phyloP scores from a whole-genome alignment of 2,797 vertebrate genomes.

The Tinamus major region DNA sequence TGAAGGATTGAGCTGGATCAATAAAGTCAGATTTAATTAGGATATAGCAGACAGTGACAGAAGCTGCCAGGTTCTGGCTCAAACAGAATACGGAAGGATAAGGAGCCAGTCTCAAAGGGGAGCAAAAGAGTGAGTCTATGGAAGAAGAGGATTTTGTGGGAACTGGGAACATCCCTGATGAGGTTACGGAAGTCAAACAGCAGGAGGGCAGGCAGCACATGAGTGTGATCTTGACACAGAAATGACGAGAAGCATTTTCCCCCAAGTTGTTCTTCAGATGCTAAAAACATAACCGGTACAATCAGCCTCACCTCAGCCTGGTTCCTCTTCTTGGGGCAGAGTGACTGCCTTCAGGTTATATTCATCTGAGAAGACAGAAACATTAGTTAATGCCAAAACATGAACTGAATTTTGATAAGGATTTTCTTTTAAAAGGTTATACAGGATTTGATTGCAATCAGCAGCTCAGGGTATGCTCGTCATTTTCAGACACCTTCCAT shows the following conservation, averaged over 20 bases:
- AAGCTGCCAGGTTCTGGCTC: neutral
- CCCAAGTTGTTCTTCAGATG: neutral
- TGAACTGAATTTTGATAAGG: slow-evolving; percentile 65
- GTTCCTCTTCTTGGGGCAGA: slow-evolving; percentile 5
- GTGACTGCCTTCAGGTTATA: slow-evolving; percentile 33
- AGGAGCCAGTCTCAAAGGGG: neutral
- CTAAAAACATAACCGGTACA: neutral
- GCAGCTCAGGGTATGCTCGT: slow-evolving; percentile 2
- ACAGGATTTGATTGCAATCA: slow-evolving; percentile 65
- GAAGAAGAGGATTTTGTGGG: neutral
- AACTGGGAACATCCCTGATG: neutral
- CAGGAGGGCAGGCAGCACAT: neutral
- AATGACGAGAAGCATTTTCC: slow-evolving; percentile 12
- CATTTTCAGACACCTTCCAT: slow-evolving; percentile 20
- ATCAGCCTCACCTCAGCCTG: neutral
- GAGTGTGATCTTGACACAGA: neutral
- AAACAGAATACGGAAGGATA: slow-evolving; percentile 20
- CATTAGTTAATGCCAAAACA: slow-evolving; percentile 29
- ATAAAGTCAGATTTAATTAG: slow-evolving; percentile 41
- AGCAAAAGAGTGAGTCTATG: neutral
- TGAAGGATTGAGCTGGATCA: slow-evolving; percentile 37
- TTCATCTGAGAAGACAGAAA: slow-evolving; percentile 54
- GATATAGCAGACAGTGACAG: slow-evolving; percentile 5
- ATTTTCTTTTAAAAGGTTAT: slow-evolving; percentile 15
- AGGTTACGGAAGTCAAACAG: neutral